Evolutionary conservation across 2,888 invertebrate genomes (phyloP), one percentile per base, ranked within the genome.

Genomic region (Heliconius cydno): DNA sequence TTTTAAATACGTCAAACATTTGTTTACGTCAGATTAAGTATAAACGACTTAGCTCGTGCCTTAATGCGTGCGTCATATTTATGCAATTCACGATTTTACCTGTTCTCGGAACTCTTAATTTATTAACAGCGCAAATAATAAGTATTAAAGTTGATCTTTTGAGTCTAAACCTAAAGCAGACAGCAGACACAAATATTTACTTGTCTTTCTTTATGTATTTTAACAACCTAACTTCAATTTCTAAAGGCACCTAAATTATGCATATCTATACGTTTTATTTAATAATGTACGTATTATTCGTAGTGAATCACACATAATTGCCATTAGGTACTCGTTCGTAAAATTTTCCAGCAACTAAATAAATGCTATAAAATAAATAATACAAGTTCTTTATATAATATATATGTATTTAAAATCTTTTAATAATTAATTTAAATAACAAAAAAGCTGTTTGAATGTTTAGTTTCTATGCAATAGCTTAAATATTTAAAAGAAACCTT

Each of bases 271-370:
- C 34, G 34, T 34, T 34, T 34, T 1, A 34, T 34, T 7, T 34
- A 34, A 7, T 34, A 30, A 30, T 2, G 3, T 13, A 22, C 15
- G 12, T 30, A 67, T 28, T 19, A 22, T 34, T 15, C 22, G 6
- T 15, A 34, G 57, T 60, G 72, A 73, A 57, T 60, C 73, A 73
- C n/a, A 73, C 73, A 34, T 60, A 60, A 60, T 60, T 73, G 34
- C 34, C 34, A 34, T 70, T 70, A 25, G 6, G 9, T 34, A 73
- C 15, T 13, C 38, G 60, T 60, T n/a, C 38, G 57, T 73, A n/a
- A 70, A 70, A 60, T 38, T 73, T 34, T 60, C 60, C 34, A 73
- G n/a, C 34, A 22, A 34, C 30, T 60, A 10, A 30, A 34, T 73
- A 57, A 52, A 12, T 72, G 5, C 30, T 41, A n/a, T 60, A 15